Evolutionary conservation across 2,113 vertebrate species (phyloP), one percentile per base, ranked within the genome.

Genomic region (Cnemophilus loriae): DNA sequence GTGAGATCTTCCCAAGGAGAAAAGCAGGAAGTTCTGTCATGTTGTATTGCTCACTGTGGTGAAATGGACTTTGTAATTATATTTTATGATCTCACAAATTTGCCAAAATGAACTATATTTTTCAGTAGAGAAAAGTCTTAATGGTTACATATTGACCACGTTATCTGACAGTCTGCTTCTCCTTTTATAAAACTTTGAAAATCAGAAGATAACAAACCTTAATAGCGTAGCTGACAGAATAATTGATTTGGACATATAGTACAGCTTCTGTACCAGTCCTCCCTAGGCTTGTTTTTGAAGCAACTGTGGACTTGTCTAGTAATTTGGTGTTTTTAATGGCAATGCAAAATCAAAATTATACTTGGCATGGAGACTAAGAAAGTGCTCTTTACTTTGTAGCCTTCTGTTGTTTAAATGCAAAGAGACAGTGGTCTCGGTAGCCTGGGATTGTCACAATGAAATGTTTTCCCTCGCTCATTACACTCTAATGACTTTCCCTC

Each of bases 71-170:
- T 80, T 7, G 11, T 59, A 83, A 63, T 69, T 49, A 8, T 50
- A 33, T 61, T 76, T 56, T 50, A 39, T 57, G 47, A 20, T 61
- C 22, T 63, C 50, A 80, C 16, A 70, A 26, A 83, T 24, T 41
- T 84, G 20, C 33, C 53, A 53, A 53, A 84, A 77, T 53, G 2
- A 53, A 37, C 59, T 77, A 78, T 49, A 26, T 68, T 92, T 96
- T 90, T 81, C 59, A 75, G 11, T 49, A 42, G 24, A 52, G 6
- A 80, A 60, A 73, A 65, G 21, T 74, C 32, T 80, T 69, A 50
- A 13, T 21, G 5, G 24, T 47, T 93, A 46, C 0, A 0, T 70
- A 55, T 28, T 80, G 50, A 61, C 32, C 18, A 33, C 1, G 0
- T 81, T 79, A 64, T 65, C 65, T 74, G 28, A 49, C 3, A 4